Conservation (phyloP, 2,797 vertebrate genomes). For the Helarctos malayanus region DNA sequence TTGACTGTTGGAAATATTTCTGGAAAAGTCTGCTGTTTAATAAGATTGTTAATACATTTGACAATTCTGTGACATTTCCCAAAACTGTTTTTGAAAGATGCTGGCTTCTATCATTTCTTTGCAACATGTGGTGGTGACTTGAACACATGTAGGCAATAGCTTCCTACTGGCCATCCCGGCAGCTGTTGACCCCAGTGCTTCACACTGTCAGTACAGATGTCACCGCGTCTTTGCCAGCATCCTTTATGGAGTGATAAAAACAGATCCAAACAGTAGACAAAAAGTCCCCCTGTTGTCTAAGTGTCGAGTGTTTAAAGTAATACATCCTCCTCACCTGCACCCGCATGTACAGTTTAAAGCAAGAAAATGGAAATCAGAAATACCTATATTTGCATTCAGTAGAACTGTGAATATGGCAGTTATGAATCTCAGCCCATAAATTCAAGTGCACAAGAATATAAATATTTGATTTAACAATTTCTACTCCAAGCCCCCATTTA, state of each 20-base stretch:
- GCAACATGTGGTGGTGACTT: constrained; percentile 30
- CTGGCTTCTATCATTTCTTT: constrained; percentile 59
- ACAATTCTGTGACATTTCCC: constrained; percentile 67
- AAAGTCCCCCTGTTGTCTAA: background rate
- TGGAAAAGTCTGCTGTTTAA: constrained; percentile 5
- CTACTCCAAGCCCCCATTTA: background rate
- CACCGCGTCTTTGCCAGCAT: constrained; percentile 60
- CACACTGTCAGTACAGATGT: constrained; percentile 66
- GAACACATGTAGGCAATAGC: constrained; percentile 25
- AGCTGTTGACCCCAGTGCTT: constrained; percentile 66
- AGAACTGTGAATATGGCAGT: background rate
- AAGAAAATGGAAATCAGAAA: constrained; percentile 4
- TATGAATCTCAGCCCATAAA: constrained; percentile 19
- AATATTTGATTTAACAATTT: constrained; percentile 2
- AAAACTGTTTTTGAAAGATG: constrained; percentile 51
- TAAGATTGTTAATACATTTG: constrained; percentile 58
- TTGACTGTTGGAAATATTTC: constrained; percentile 36
- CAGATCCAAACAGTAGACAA: constrained; percentile 28
- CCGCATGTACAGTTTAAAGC: background rate
- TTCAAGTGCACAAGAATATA: background rate
- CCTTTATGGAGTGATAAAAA: constrained; percentile 44
- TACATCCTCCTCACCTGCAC: background rate
- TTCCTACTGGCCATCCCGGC: background rate
- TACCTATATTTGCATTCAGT: background rate
- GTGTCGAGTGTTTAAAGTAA: constrained; percentile 47